Conservation (phyloP, 1,140 invertebrate species). For the Bombyx mandarina region DNA sequence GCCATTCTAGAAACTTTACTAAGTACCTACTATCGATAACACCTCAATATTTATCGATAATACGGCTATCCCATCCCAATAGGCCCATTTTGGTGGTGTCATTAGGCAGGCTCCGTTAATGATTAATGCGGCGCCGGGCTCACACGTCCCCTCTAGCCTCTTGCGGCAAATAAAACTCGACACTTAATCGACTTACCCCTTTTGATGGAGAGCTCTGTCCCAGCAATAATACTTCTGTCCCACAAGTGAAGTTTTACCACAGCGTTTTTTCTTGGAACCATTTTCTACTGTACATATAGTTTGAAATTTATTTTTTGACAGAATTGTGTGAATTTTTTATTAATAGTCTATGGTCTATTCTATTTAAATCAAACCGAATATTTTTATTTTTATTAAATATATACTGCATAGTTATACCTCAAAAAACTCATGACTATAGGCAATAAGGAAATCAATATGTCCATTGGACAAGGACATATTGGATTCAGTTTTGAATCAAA, state of each 20-base stretch:
- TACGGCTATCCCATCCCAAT: slow-evolving; percentile 34
- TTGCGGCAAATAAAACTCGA: slow-evolving; percentile 58
- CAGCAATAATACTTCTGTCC: slow-evolving; percentile 22
- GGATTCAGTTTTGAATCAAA: no score
- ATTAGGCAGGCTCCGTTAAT: slow-evolving; percentile 68
- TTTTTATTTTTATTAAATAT: no score
- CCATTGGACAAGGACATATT: no score
- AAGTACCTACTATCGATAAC: not conserved
- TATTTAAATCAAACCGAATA: no score
- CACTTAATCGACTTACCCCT: slow-evolving; percentile 68
- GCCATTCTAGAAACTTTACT: not conserved
- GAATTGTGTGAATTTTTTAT: not conserved
- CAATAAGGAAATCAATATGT: no score
- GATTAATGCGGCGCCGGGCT: slow-evolving; percentile 65
- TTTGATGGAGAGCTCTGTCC: slow-evolving; percentile 57
- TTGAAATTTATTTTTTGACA: not conserved
- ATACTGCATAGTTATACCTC: no score
- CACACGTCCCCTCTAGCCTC: slow-evolving; percentile 36
- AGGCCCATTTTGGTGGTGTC: slow-evolving; percentile 63
- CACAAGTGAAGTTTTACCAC: not conserved
- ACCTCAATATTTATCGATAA: slow-evolving; percentile 32
- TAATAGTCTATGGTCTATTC: no score
- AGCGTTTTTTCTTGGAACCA: not conserved
- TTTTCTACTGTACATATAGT: not conserved
- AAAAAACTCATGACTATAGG: no score